phyloP scores from a whole-genome alignment of 2,797 vertebrate genomes.

The Lagocephalus sceleratus region DNA sequence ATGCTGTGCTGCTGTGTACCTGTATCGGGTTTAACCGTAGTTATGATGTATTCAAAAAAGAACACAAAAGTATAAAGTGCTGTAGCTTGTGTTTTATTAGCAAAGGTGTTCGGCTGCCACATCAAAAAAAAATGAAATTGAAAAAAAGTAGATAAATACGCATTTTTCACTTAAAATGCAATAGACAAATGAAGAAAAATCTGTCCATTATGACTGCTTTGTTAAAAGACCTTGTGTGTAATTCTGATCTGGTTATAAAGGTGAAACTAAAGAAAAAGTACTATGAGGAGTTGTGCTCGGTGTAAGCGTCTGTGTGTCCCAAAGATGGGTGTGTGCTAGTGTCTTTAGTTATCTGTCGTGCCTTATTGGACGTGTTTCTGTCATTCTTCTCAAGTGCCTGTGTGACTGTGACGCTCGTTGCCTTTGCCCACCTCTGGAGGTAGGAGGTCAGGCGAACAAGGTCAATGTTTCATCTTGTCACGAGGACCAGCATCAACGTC shows the following conservation, averaged over 20 bases:
- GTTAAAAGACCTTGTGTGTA: neutral
- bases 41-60: conserved; percentile 11
- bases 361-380: conserved; percentile 75
- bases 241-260: neutral
- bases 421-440: conserved; percentile 9
- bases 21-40: conserved; percentile 38
- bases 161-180: too few species aligned
- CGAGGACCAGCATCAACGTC: neutral
- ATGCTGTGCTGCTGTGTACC: conserved; percentile 30
- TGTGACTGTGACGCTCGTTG: conserved; percentile 69
- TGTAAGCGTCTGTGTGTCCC: conserved; percentile 27
- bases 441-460: conserved; percentile 16
- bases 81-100: neutral
- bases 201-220: neutral
- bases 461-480: conserved; percentile 3
- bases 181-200: neutral
- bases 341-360: conserved; percentile 70
- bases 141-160: neutral
- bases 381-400: conserved; percentile 87
- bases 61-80: conserved; percentile 2
- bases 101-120: neutral
- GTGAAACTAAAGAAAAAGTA: neutral
- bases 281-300: too few species aligned
- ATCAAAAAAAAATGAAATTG: neutral
- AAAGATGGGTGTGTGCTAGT: conserved; percentile 49